Percentiles rank a stretch among this genome's conserved stretches.
Conservation (phyloP, 2,797 vertebrate species). For the Loris lydekkerianus region DNA sequence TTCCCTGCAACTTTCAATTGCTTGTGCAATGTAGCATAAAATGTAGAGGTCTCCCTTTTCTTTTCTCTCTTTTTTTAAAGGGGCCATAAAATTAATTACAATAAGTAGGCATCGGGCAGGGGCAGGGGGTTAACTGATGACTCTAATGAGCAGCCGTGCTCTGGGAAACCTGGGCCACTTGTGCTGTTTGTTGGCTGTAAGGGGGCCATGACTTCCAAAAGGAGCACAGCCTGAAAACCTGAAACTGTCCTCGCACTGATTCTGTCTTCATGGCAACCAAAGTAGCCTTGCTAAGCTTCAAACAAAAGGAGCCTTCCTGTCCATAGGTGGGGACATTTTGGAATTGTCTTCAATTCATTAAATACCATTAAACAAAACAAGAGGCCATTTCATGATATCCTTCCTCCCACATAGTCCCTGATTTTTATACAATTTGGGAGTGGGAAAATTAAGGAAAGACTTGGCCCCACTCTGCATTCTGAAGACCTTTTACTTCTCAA, state of each 20-base stretch:
- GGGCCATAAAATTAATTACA: slow-evolving; percentile 92
- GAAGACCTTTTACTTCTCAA: slow-evolving; percentile 72
- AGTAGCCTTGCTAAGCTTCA: slow-evolving; percentile 52
- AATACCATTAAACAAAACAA: slow-evolving; percentile 51
- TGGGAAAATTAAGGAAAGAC: slow-evolving; percentile 15
- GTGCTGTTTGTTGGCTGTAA: slow-evolving; percentile 74
- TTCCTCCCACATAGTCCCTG: neutral
- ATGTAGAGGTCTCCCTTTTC: slow-evolving; percentile 91
- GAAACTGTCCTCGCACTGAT: slow-evolving; percentile 24
- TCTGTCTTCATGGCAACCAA: slow-evolving; percentile 71
- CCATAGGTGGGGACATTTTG: slow-evolving; percentile 29
- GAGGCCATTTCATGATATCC: neutral
- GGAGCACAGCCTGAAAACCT: slow-evolving; percentile 39
- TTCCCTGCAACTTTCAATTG: slow-evolving; percentile 95
- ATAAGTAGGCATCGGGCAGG: slow-evolving; percentile 88
- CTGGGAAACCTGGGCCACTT: slow-evolving; percentile 68
- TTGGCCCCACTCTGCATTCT: neutral
- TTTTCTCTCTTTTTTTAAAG: slow-evolving; percentile 88
- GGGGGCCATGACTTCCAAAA: slow-evolving; percentile 61
- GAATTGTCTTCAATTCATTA: slow-evolving; percentile 7
- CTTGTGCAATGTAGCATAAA: slow-evolving; percentile 94
- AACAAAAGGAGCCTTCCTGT: slow-evolving; percentile 72
- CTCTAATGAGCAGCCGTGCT: slow-evolving; percentile 84
- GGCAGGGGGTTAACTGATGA: slow-evolving; percentile 86
- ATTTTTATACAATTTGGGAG: neutral